phyloP scores from a whole-genome alignment of 2,113 vertebrate genomes.

The Vidua macroura region DNA sequence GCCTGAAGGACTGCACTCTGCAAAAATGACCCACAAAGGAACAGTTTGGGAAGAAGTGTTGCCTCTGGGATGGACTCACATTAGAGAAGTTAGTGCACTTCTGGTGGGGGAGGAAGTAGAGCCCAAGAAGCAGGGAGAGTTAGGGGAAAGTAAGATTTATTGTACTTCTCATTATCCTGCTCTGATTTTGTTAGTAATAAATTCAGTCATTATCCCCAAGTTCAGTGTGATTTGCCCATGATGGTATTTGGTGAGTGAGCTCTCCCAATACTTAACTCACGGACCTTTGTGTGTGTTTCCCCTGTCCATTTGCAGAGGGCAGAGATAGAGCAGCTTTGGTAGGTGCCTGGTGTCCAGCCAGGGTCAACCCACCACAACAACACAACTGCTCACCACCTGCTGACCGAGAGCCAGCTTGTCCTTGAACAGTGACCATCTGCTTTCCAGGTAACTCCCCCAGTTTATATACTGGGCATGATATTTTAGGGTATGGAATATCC shows the following conservation, averaged over 20 bases:
- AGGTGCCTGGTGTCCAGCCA: not conserved
- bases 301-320: not conserved
- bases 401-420: not conserved
- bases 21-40: not conserved
- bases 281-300: not conserved
- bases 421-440: not conserved
- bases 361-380: not conserved
- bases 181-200: not conserved
- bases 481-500: not conserved
- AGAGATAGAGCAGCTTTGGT: not conserved
- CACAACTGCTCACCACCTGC: not conserved
- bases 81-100: not conserved
- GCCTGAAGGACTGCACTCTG: not conserved
- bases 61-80: not conserved
- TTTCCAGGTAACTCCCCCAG: not conserved
- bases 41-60: not conserved
- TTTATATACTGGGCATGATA: not conserved
- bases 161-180: not conserved
- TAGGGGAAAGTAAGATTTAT: not conserved
- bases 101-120: not conserved
- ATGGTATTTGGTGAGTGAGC: not conserved
- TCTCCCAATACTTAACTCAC: not conserved
- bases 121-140: not conserved
- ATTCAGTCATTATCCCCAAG: not conserved
- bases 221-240: not conserved